Conservation (phyloP, 1,140 invertebrate genomes). For the Sesamia nonagrioides region DNA sequence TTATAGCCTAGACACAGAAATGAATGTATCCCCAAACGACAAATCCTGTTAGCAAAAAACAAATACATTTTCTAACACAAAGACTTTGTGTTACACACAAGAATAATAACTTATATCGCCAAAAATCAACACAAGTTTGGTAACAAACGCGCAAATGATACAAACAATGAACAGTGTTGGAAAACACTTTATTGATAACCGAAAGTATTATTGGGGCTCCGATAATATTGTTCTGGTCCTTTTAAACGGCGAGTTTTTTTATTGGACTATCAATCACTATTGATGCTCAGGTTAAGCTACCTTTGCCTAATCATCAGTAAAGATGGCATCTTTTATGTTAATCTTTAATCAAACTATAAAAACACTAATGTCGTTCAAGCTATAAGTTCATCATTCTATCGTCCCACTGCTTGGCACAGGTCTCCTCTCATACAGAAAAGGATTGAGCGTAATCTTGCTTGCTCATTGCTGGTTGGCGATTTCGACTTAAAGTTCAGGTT, state of each 20-base stretch:
- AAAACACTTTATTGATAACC: slow-evolving; percentile 12
- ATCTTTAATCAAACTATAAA: no score
- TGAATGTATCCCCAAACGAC: neutral
- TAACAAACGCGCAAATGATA: neutral
- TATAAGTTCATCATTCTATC: no score
- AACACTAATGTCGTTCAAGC: no score
- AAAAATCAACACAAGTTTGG: neutral
- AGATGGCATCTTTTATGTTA: no score
- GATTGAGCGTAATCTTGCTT: no score
- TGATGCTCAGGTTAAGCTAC: no score
- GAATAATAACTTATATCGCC: slow-evolving; percentile 21
- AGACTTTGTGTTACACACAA: neutral
- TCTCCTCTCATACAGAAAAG: no score
- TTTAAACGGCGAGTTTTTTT: neutral
- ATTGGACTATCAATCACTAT: no score
- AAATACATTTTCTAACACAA: neutral
- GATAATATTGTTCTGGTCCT: neutral
- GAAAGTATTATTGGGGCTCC: slow-evolving; percentile 7
- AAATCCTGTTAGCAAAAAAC: neutral
- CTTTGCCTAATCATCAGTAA: no score
- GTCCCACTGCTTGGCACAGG: no score
- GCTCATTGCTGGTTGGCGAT: no score
- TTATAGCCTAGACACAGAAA: slow-evolving; percentile 7
- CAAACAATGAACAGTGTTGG: neutral
- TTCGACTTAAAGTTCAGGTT: no score